Percentiles rank a stretch among this genome's conserved stretches.
Conservation (phyloP, 2,888 invertebrate species). For the Habrosyne pyritoides region DNA sequence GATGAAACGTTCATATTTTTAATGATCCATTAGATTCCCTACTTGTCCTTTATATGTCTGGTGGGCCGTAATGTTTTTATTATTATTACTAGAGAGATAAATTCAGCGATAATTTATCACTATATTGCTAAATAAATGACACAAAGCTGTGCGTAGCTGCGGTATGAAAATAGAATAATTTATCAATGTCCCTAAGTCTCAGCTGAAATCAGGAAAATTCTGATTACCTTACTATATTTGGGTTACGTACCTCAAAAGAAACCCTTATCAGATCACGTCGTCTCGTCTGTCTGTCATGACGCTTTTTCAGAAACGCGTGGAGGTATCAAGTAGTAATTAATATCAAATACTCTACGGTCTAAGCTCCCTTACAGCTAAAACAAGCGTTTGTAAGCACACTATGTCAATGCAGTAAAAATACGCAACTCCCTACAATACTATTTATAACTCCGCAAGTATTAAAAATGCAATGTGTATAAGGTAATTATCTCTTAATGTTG, state of each 20-base stretch:
- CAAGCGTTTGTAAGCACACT: no score
- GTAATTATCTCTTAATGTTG: no score
- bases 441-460: no score
- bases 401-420: no score
- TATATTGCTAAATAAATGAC: constrained; percentile 41
- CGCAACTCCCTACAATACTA: no score
- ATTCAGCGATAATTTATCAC: constrained; percentile 40
- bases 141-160: constrained; percentile 12
- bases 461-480: no score
- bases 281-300: no score
- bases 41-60: constrained; percentile 54
- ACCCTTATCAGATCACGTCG: no score
- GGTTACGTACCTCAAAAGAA: background rate
- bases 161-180: background rate
- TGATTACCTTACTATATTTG: background rate
- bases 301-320: no score
- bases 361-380: no score
- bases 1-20: constrained; percentile 63
- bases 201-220: background rate
- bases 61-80: constrained; percentile 55
- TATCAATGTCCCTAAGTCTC: background rate
- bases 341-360: no score
- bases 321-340: no score
- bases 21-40: constrained; percentile 62
- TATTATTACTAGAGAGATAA: constrained; percentile 58